Evolutionary conservation across 2,113 vertebrate genomes (phyloP).

Genomic region (Zootoca vivipara): DNA sequence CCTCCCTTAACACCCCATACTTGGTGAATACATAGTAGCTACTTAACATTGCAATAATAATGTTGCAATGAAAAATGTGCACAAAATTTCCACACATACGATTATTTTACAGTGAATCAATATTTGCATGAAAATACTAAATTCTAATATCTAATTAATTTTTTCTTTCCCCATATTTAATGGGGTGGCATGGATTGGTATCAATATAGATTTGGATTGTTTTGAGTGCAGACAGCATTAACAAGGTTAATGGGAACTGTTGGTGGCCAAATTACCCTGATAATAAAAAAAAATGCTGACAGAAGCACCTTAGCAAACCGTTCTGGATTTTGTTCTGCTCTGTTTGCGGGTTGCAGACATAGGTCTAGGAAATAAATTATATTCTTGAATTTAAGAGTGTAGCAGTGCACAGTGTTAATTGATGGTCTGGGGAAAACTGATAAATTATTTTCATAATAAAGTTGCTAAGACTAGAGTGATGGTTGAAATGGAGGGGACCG

Average conservation of each 20-base stretch:
- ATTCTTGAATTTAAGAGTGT: conserved; percentile 41
- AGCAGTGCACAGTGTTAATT: conserved; percentile 43
- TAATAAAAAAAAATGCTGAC: conserved; percentile 62
- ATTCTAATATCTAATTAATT: conserved; percentile 18
- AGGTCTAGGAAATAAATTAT: conserved; percentile 47
- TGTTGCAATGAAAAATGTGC: not conserved
- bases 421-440: conserved; percentile 23
- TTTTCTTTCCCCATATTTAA: conserved; percentile 15
- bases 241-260: conserved; percentile 47
- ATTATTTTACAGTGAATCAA: conserved; percentile 30
- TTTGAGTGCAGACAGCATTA: conserved; percentile 41
- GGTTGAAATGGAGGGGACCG: conserved; percentile 1
- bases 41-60: not conserved
- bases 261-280: conserved; percentile 22
- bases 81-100: not conserved
- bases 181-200: conserved; percentile 20
- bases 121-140: not conserved
- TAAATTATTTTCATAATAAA: conserved; percentile 46
- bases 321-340: conserved; percentile 54
- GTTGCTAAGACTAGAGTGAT: conserved; percentile 7
- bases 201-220: not conserved
- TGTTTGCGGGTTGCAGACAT: conserved; percentile 44
- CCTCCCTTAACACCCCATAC: no score
- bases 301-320: conserved; percentile 39
- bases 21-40: not conserved